These are phyloP conservation scores for Myotis vivesi DNA, from an alignment of 2,797 vertebrate genomes.

Conservation along the genomic window DNA sequence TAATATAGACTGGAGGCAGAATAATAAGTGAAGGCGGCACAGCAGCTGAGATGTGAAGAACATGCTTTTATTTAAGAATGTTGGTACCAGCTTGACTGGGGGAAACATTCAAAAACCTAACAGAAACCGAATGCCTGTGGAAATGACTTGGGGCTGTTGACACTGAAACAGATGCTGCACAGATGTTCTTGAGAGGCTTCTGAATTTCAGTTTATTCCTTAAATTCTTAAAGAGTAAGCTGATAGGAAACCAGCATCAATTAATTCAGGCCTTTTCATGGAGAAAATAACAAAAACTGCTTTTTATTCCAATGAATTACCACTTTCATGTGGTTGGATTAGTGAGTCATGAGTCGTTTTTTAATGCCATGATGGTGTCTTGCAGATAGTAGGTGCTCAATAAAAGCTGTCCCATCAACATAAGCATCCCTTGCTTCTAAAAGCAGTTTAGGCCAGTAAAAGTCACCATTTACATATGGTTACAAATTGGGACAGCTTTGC, in stretches of 20 bases:
- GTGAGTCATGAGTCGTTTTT: background rate
- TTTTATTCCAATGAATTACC: conserved; percentile 24
- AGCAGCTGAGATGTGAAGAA: conserved; percentile 36
- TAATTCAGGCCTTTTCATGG: conserved; percentile 41
- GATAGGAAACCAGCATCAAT: conserved; percentile 20
- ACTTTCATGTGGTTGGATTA: conserved; percentile 11
- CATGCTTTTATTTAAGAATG: conserved; percentile 33
- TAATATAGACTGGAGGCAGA: background rate
- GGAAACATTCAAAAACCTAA: background rate
- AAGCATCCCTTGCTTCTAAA: background rate
- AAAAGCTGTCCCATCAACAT: background rate
- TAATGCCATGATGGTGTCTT: background rate
- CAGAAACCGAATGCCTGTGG: background rate
- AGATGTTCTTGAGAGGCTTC: conserved; percentile 55
- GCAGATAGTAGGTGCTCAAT: background rate
- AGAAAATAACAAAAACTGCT: conserved; percentile 52
- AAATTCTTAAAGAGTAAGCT: conserved; percentile 55
- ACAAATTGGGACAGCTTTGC: background rate
- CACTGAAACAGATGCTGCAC: conserved; percentile 63
- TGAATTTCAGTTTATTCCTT: conserved; percentile 29
- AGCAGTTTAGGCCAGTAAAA: background rate
- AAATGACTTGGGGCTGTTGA: conserved; percentile 48
- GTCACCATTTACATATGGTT: background rate
- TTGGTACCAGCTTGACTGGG: background rate
- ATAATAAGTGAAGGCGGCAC: background rate